These are phyloP conservation scores for Nemapogon koenigi DNA, from an alignment of 2,888 invertebrate genomes.

Conservation along the genomic window DNA sequence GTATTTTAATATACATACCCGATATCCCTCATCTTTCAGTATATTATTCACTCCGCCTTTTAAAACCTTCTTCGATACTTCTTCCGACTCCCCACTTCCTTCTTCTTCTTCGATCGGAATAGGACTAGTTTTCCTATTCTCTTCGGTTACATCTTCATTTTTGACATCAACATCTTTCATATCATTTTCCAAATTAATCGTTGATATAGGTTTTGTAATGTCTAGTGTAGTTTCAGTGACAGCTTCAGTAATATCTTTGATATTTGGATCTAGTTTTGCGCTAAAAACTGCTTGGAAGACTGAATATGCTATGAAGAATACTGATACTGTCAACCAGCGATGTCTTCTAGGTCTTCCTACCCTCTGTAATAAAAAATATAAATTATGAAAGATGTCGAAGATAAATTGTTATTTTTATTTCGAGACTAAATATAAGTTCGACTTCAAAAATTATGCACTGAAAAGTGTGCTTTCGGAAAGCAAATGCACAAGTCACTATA, in stretches of 20 bases:
- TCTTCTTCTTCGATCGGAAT: constrained; percentile 3
- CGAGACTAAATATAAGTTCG: too few species aligned
- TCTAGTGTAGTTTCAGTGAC: not conserved
- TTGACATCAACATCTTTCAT: not conserved
- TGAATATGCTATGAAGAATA: constrained; percentile 72
- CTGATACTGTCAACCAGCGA: constrained; percentile 70
- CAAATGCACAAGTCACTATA: too few species aligned
- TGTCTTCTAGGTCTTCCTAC: constrained; percentile 71
- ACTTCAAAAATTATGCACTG: too few species aligned
- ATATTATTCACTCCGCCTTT: constrained; percentile 37
- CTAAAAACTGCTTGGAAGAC: constrained; percentile 62
- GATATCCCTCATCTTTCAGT: constrained; percentile 41
- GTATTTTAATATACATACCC: too few species aligned
- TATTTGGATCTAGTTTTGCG: constrained; percentile 16
- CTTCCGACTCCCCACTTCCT: constrained; percentile 9
- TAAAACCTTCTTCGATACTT: constrained; percentile 21
- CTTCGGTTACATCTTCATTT: not conserved
- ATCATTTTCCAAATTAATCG: not conserved
- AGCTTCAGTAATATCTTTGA: not conserved
- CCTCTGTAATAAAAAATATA: constrained; percentile 41
- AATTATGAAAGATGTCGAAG: too few species aligned
- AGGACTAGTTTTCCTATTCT: not conserved
- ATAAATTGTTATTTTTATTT: too few species aligned
- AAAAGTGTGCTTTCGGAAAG: too few species aligned
- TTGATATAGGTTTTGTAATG: too few species aligned